A percentile compares a stretch with the other conserved stretches of the same genome.
Evolutionary conservation across 30 jellyfish, hydroid and myxozoan species (phyloP).

Genomic region (Mastigias papua): DNA sequence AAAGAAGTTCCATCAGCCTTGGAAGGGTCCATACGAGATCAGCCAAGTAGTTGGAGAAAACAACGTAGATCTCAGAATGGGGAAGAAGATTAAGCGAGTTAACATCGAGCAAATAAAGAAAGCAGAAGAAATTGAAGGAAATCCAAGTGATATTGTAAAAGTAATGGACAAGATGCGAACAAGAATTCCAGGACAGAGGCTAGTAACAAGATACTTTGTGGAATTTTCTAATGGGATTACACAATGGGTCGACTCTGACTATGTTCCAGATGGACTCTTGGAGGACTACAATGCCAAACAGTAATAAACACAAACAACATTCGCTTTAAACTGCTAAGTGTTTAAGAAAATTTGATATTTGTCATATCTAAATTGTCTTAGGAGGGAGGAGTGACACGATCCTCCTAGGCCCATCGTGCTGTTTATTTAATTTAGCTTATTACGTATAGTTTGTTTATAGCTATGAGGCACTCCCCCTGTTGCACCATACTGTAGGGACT

Average conservation of each 20-base stretch:
- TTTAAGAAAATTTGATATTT: slow-evolving; percentile 2
- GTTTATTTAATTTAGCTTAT: no score
- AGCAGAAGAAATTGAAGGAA: slow-evolving; percentile 35
- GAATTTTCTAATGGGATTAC: slow-evolving; percentile 28
- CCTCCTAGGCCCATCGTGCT: no score
- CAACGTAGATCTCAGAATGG: slow-evolving; percentile 13
- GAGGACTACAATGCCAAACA: slow-evolving; percentile 15
- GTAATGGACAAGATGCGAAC: slow-evolving; percentile 45
- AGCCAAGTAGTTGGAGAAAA: no score
- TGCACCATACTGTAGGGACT: no score
- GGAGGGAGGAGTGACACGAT: slow-evolving; percentile 62
- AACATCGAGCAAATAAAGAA: slow-evolving; percentile 29
- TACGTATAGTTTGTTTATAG: no score
- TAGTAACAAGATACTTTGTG: slow-evolving; percentile 31
- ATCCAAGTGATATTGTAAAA: slow-evolving; percentile 14
- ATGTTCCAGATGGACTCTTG: slow-evolving; percentile 19
- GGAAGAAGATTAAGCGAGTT: slow-evolving; percentile 7
- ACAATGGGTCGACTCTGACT: slow-evolving; percentile 33
- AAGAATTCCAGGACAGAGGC: slow-evolving; percentile 52
- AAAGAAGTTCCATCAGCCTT: slow-evolving; percentile 56
- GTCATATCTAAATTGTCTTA: slow-evolving; percentile 9
- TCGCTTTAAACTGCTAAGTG: neutral
- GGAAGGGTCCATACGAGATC: slow-evolving; percentile 49
- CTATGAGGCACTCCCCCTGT: no score
- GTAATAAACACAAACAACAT: neutral